Percentiles rank a stretch among this genome's conserved stretches.
Evolutionary conservation across 2,797 vertebrate species (phyloP).

Genomic region (Melanotaenia boesemani): DNA sequence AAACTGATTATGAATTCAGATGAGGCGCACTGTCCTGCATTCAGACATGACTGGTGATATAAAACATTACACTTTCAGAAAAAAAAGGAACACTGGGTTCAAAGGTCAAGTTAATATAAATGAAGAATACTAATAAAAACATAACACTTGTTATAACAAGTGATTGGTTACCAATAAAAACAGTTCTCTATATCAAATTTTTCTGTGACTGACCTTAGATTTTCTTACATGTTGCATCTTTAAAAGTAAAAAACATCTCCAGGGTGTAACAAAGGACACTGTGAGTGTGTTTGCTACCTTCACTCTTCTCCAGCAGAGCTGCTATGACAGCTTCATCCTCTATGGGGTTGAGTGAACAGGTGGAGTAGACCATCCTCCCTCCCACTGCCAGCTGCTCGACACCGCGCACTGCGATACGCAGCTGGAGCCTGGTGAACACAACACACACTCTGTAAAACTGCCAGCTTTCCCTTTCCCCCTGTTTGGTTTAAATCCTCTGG

Average conservation of each 20-base stretch:
- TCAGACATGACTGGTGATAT: too few relatives aligned
- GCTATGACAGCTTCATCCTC: constrained; percentile 96
- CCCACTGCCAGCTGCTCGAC: constrained; percentile 95
- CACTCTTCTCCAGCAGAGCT: constrained; percentile 93
- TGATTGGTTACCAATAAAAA: too few relatives aligned
- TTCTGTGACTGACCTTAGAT: too few relatives aligned
- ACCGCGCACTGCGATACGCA: constrained; percentile 94
- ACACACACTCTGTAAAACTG: constrained; percentile 8
- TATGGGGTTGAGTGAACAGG: constrained; percentile 94
- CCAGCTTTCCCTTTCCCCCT: constrained; percentile 15
- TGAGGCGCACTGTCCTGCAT: too few relatives aligned
- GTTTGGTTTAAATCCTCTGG: not conserved
- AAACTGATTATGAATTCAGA: too few relatives aligned
- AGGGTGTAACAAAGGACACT: not conserved
- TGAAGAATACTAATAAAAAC: too few relatives aligned
- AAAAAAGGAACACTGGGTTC: too few relatives aligned
- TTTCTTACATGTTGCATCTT: too few relatives aligned
- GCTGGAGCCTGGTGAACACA: constrained; percentile 87
- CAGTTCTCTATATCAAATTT: too few relatives aligned
- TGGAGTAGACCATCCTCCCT: constrained; percentile 98
- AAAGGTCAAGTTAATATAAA: too few relatives aligned
- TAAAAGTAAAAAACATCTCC: not conserved
- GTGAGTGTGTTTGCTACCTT: constrained; percentile 83
- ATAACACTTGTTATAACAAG: too few relatives aligned
- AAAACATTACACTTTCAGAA: too few relatives aligned